Base-by-base conservation (phyloP, 2,113 vertebrate species). In the Bagarius yarrelli region DNA sequence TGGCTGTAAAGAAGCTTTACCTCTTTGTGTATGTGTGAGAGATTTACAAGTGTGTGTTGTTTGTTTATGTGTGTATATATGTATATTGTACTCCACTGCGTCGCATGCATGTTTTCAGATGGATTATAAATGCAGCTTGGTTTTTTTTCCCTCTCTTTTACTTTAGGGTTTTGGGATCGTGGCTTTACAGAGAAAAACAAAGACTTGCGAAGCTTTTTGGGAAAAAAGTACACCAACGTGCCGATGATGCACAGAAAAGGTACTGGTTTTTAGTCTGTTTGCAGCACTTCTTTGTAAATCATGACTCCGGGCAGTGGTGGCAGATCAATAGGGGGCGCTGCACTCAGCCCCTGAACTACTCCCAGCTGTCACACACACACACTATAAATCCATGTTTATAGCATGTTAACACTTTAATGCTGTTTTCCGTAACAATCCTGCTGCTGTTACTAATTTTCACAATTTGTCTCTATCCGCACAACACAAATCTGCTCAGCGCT, bases 211-310 rank as follows among this genome's bases (percentile, higher is more conserved):
- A 87, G 71, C 81, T 91, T 93, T 87, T 36, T 91, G 77, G 91
- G 91, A 14, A 89, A 83, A 57, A 86, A 88, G 82, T 91, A 91
- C 87, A 92, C 90, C 66, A 91, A 90, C 88, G 91, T 92, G 72
- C 11, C 79, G 50, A 91, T 91, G 90, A 89, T 92, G 88, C 91
- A 91, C 86, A 77, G 83, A 88, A 87, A 88, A 91, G 91, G 89
- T 90, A 36, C 47, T 50, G 16, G 71, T 69, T 78, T 59, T 19
- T 44, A 27, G 2, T 69, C 32, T 61, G 21, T 53, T 40, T 61
- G 32, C 23, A 56, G 64, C 12, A 36, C 32, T 40, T 36, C 19
- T 78, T 34, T 56, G 3, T 55, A 25, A 18, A 56, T 25, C 11
- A 32, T 61, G 52, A 63, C 14, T 8, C 32, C 11, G 44, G 9